Percentiles rank a stretch among this genome's conserved stretches.
These are phyloP conservation scores for Dysmachus trigonus DNA, from an alignment of 2,888 invertebrate genomes.

Conservation along the genomic window DNA sequence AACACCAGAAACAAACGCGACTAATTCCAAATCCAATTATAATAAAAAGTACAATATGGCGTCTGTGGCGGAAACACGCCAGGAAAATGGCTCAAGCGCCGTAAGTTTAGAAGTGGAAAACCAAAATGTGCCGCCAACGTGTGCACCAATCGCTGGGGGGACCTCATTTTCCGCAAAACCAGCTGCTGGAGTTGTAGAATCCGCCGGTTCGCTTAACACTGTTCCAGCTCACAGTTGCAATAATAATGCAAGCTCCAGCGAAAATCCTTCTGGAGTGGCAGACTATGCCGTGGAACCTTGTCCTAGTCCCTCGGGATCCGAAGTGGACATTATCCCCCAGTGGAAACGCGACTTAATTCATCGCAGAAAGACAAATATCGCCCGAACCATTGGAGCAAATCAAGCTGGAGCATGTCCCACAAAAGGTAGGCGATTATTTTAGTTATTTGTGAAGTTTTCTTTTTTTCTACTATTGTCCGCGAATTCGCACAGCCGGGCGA, in stretches of 20 bases:
- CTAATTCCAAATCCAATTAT: conserved; percentile 42
- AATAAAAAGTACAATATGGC: conserved; percentile 35
- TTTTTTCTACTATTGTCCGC: background rate
- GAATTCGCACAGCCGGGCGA: background rate
- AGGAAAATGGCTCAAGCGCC: background rate
- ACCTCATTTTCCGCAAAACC: background rate
- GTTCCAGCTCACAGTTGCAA: background rate
- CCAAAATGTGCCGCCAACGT: background rate
- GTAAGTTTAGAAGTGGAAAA: background rate
- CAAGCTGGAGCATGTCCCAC: conserved; percentile 11
- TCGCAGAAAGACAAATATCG: conserved; percentile 67
- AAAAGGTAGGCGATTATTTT: conserved; percentile 18
- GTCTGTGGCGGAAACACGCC: conserved; percentile 14
- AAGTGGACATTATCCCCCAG: conserved; percentile 69
- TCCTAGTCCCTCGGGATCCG: background rate
- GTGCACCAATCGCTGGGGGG: background rate
- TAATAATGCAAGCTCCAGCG: background rate
- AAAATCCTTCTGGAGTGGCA: background rate
- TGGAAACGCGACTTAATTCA: conserved; percentile 87
- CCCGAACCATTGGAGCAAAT: conserved; percentile 57
- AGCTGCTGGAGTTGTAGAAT: background rate
- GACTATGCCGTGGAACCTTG: background rate
- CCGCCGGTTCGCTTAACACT: background rate
- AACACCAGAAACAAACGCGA: background rate
- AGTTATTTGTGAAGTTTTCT: background rate